Conservation (phyloP, 2,888 invertebrate genomes). For the Conops quadrifasciatus region DNA sequence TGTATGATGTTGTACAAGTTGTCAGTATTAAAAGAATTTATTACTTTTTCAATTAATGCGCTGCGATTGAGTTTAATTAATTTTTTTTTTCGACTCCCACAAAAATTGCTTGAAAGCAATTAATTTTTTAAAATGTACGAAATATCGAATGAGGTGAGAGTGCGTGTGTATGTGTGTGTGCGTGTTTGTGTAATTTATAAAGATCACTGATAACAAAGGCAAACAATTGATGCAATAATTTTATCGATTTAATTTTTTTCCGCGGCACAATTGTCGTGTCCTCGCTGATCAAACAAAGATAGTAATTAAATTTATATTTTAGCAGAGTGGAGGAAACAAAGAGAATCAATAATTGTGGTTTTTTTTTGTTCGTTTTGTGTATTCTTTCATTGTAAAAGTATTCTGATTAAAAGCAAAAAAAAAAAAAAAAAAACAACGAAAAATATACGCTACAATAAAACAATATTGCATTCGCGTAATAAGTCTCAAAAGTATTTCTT, state of each 20-base stretch:
- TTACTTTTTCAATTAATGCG: conserved; percentile 9
- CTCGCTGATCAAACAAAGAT: conserved; percentile 3
- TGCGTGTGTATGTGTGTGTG: not conserved
- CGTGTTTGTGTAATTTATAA: conserved; percentile 5
- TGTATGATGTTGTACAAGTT: not conserved
- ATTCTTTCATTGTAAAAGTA: not conserved
- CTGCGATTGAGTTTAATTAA: conserved; percentile 13
- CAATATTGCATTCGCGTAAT: too few relatives aligned
- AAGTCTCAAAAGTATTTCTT: too few relatives aligned
- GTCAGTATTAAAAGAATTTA: conserved; percentile 4
- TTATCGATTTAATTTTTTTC: not conserved
- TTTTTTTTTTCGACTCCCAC: conserved; percentile 3
- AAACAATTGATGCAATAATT: conserved; percentile 3
- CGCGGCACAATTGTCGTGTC: not conserved
- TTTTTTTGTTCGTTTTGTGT: not conserved
- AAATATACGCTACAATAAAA: too few relatives aligned
- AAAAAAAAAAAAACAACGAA: not conserved
- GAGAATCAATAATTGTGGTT: too few relatives aligned
- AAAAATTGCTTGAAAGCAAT: conserved; percentile 11
- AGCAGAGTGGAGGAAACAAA: not conserved
- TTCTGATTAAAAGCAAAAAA: too few relatives aligned
- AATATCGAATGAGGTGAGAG: not conserved
- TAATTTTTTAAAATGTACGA: conserved; percentile 14
- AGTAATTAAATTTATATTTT: conserved; percentile 11
- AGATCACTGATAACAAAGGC: conserved; percentile 8